Percentiles rank a stretch among this genome's conserved stretches.
Evolutionary conservation across 2,888 invertebrate genomes (phyloP).

Genomic region (Drosophila robusta): DNA sequence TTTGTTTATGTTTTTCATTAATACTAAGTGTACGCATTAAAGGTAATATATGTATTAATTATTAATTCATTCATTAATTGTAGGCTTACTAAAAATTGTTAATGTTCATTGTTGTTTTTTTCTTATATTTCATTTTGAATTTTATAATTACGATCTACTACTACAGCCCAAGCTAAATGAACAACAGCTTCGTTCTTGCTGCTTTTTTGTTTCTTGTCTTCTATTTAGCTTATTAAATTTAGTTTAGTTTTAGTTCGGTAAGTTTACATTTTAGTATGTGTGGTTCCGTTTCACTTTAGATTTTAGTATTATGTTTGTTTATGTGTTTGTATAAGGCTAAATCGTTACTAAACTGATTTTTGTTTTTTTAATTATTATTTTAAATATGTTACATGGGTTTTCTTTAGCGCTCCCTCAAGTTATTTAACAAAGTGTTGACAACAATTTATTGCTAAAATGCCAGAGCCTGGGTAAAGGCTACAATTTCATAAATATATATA

Average conservation of each 20-base stretch:
- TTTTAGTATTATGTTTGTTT: conserved; percentile 16
- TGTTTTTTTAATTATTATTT: conserved; percentile 3
- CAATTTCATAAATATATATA: conserved; percentile 14
- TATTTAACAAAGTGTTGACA: conserved; percentile 50
- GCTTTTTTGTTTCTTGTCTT: background rate
- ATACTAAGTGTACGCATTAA: conserved; percentile 72
- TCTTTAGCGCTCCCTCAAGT: conserved; percentile 5
- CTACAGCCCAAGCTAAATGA: conserved; percentile 35
- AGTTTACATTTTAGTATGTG: conserved; percentile 37
- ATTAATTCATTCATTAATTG: conserved; percentile 53
- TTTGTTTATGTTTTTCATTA: conserved; percentile 42
- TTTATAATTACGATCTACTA: conserved; percentile 34
- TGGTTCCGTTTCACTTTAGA: conserved; percentile 36
- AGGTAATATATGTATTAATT: conserved; percentile 64
- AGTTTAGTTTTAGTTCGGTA: conserved; percentile 10
- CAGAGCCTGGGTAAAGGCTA: conserved; percentile 24
- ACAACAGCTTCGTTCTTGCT: conserved; percentile 28
- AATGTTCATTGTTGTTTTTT: conserved; percentile 13
- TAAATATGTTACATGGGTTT: conserved; percentile 45
- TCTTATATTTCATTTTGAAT: conserved; percentile 18
- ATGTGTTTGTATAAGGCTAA: conserved; percentile 50
- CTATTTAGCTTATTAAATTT: conserved; percentile 9
- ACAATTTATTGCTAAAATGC: conserved; percentile 55
- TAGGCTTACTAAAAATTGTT: conserved; percentile 56
- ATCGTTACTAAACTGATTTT: conserved; percentile 37